Percentiles rank a stretch among this genome's conserved stretches.
Evolutionary conservation across 2,888 invertebrate genomes (phyloP).

Genomic region (Quadroppia sp.): DNA sequence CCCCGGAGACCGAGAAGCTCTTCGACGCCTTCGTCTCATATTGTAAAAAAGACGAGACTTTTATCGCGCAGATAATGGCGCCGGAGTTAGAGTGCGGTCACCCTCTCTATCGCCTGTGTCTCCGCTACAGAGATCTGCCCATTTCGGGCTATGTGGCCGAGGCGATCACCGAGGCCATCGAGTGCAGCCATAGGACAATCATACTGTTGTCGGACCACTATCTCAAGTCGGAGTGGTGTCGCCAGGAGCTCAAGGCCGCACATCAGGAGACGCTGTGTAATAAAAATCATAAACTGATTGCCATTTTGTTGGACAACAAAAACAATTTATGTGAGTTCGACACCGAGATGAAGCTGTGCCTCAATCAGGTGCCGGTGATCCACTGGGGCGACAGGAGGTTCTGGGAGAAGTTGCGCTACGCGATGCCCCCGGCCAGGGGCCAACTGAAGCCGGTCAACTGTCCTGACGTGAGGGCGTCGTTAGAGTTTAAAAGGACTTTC

Average conservation of each 20-base stretch:
- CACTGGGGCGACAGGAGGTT: constrained; percentile 85
- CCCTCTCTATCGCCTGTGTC: constrained; percentile 61
- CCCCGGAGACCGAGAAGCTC: constrained; percentile 48
- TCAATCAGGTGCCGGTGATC: constrained; percentile 77
- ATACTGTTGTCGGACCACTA: constrained; percentile 66
- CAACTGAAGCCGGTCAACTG: constrained; percentile 29
- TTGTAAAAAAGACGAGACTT: constrained; percentile 56
- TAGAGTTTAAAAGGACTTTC: constrained; percentile 37
- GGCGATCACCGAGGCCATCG: constrained; percentile 63
- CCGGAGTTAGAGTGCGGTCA: constrained; percentile 61
- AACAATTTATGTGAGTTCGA: constrained; percentile 64
- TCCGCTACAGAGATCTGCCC: constrained; percentile 65
- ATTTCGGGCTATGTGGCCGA: constrained; percentile 64
- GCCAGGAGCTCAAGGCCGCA: constrained; percentile 66
- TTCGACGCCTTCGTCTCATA: constrained; percentile 57
- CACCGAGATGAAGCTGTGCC: constrained; percentile 76
- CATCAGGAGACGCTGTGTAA: constrained; percentile 59
- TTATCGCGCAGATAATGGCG: constrained; percentile 60
- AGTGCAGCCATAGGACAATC: constrained; percentile 63
- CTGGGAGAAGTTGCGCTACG: constrained; percentile 86
- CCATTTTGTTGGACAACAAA: constrained; percentile 59
- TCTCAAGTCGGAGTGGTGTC: constrained; percentile 67
- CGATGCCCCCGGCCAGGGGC: constrained; percentile 60
- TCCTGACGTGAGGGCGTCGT: constrained; percentile 39
- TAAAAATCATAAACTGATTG: constrained; percentile 40